phyloP scores from a whole-genome alignment of 2,797 vertebrate species.

The Myotis daubentonii region DNA sequence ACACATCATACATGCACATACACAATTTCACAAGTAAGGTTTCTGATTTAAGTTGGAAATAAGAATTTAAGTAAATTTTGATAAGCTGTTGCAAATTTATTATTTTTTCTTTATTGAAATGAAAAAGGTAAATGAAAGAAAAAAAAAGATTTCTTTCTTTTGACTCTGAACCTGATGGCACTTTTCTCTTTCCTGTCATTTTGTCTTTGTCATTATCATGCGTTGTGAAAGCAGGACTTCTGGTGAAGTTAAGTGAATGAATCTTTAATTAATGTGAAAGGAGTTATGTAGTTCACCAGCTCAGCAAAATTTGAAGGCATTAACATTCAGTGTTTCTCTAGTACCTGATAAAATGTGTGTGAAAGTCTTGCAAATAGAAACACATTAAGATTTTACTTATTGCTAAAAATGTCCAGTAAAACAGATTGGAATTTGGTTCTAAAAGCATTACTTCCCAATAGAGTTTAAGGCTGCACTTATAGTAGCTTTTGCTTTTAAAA shows the following conservation, averaged over 20 bases:
- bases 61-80: slow-evolving; percentile 34
- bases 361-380: slow-evolving; percentile 75
- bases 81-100: neutral
- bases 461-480: neutral
- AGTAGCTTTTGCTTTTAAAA: slow-evolving; percentile 73
- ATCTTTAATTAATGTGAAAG: slow-evolving; percentile 36
- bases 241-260: slow-evolving; percentile 43
- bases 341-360: slow-evolving; percentile 70
- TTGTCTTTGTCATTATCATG: slow-evolving; percentile 21
- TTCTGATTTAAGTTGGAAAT: slow-evolving; percentile 23
- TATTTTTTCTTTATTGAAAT: slow-evolving; percentile 42
- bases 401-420: slow-evolving; percentile 68
- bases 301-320: slow-evolving; percentile 44
- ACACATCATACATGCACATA: too few species aligned
- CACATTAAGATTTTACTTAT: slow-evolving; percentile 67
- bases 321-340: slow-evolving; percentile 65
- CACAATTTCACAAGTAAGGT: neutral
- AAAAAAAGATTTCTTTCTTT: neutral
- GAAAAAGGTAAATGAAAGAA: neutral
- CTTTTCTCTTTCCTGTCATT: neutral
- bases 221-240: slow-evolving; percentile 46
- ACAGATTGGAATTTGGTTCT: slow-evolving; percentile 59
- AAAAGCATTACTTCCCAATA: slow-evolving; percentile 50
- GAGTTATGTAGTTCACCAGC: neutral
- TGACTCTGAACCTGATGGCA: neutral